Conservation (phyloP, 2,888 invertebrate species). For the Chrysolina americana region DNA sequence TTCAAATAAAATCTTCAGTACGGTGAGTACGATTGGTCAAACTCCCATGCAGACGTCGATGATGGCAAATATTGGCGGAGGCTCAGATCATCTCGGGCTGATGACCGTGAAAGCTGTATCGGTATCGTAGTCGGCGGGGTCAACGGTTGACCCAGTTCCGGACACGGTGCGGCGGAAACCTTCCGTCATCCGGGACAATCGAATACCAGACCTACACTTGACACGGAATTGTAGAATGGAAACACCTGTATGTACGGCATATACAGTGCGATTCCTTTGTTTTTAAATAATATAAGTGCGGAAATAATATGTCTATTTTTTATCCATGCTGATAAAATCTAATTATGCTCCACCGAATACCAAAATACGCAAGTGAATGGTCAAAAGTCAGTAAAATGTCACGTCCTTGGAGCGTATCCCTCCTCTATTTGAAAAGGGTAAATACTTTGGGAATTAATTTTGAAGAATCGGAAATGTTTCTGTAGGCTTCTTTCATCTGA, state of each 20-base stretch:
- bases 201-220: constrained; percentile 54
- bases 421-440: too few species aligned
- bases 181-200: constrained; percentile 50
- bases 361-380: too few species aligned
- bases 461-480: too few species aligned
- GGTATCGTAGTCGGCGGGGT: constrained; percentile 50
- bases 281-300: background rate
- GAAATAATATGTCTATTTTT: too few species aligned
- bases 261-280: background rate
- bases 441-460: too few species aligned
- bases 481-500: too few species aligned
- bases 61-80: background rate
- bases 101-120: constrained; percentile 29
- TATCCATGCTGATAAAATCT: too few species aligned
- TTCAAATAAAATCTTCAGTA: too few species aligned
- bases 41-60: background rate
- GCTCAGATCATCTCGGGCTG: constrained; percentile 13
- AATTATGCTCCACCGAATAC: too few species aligned
- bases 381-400: too few species aligned
- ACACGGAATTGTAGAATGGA: constrained; percentile 49
- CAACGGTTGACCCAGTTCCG: constrained; percentile 52
- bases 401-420: too few species aligned
- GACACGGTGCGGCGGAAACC: constrained; percentile 39
- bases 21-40: too few species aligned
- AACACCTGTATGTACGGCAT: constrained; percentile 29